phyloP scores from a whole-genome alignment of 2,113 vertebrate genomes.

The Microcebus tavaratra region DNA sequence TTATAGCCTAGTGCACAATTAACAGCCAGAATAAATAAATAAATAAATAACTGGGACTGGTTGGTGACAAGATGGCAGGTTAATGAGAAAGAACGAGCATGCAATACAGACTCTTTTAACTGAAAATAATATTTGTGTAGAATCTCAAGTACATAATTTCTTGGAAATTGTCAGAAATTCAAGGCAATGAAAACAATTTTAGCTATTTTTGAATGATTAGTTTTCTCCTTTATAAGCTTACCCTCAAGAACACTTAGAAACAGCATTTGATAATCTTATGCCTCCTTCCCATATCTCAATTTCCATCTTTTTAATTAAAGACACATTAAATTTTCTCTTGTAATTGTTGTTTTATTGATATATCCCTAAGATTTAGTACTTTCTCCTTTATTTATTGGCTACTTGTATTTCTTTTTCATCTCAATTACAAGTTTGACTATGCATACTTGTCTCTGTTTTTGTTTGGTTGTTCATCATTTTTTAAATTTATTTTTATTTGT shows the following conservation, averaged over 20 bases:
- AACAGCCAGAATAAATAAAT: background rate
- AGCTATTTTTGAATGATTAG: conserved; percentile 10
- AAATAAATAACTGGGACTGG: background rate
- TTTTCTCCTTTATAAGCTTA: conserved; percentile 41
- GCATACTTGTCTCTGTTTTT: background rate
- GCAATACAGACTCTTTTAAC: conserved; percentile 13
- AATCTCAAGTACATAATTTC: conserved; percentile 19
- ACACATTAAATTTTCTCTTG: background rate
- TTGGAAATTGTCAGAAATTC: conserved; percentile 31
- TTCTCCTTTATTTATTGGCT: background rate
- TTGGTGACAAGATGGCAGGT: background rate
- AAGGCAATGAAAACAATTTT: background rate
- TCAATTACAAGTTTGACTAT: background rate
- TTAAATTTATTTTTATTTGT: background rate
- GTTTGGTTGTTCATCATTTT: background rate
- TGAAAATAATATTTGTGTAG: conserved; percentile 31
- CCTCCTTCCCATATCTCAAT: background rate
- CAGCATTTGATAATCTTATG: background rate
- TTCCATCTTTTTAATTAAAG: conserved; percentile 53
- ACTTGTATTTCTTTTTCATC: conserved; percentile 10
- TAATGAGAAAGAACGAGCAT: conserved; percentile 10
- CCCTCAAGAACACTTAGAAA: conserved; percentile 21
- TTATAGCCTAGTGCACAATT: background rate
- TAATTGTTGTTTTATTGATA: background rate
- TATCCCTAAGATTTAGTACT: background rate